Percentiles rank a stretch among this genome's conserved stretches.
Conservation (phyloP, 1,140 invertebrate genomes). For the Sycobia sp. region DNA sequence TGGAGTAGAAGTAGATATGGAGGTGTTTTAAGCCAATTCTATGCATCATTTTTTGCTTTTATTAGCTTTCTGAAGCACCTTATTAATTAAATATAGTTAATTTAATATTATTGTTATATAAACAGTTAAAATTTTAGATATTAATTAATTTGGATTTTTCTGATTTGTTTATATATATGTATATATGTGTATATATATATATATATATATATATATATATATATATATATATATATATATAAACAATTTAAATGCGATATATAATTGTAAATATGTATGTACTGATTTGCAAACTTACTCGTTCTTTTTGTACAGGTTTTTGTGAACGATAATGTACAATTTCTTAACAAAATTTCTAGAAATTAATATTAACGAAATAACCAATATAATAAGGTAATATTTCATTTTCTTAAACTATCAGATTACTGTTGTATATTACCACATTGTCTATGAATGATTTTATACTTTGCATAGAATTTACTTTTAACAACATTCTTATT, state of each 20-base stretch:
- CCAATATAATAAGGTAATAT: slow-evolving; percentile 16
- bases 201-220: slow-evolving; percentile 27
- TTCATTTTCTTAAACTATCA: slow-evolving; percentile 19
- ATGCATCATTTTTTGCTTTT: slow-evolving; percentile 9
- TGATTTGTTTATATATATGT: background rate
- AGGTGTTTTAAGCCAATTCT: slow-evolving; percentile 66
- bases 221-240: background rate
- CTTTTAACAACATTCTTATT: slow-evolving; percentile 16
- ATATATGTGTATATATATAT: slow-evolving; percentile 18
- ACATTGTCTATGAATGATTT: slow-evolving; percentile 22
- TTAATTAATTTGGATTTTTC: slow-evolving; percentile 20
- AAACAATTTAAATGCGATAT: slow-evolving; percentile 17
- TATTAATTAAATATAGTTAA: slow-evolving; percentile 9
- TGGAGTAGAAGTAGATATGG: slow-evolving; percentile 73
- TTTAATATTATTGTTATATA: slow-evolving; percentile 16
- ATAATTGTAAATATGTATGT: slow-evolving; percentile 28
- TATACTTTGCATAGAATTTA: slow-evolving; percentile 32
- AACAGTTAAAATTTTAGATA: slow-evolving; percentile 1
- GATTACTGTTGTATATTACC: slow-evolving; percentile 24
- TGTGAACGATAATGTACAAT: slow-evolving; percentile 31
- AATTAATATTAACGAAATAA: slow-evolving; percentile 17
- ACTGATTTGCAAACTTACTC: slow-evolving; percentile 14
- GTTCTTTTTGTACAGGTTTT: slow-evolving; percentile 30
- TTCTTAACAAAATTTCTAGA: slow-evolving; percentile 19
- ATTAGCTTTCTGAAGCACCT: slow-evolving; percentile 2